Conservation (phyloP, 37 sponge, comb jelly and placozoan species). For the Aplysina aerophoba region DNA sequence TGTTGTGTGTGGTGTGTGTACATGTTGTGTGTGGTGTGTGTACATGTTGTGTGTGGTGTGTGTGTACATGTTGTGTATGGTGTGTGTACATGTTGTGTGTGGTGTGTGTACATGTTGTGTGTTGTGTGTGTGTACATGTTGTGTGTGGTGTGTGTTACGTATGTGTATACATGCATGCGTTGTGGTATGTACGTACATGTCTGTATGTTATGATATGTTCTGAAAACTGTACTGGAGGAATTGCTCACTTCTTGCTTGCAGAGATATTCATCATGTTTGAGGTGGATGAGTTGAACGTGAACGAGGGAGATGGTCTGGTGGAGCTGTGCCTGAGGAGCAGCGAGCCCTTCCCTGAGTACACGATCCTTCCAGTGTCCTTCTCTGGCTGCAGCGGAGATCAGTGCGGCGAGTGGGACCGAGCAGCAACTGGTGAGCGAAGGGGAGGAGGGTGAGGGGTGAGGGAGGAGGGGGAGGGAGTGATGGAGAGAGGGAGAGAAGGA, state of each 20-base stretch:
- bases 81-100: too few species aligned
- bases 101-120: neutral
- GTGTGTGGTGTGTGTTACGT: too few species aligned
- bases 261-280: conserved; percentile 6
- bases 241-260: neutral
- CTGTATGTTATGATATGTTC: too few species aligned
- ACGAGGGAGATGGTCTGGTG: conserved; percentile 18
- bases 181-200: too few species aligned
- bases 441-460: neutral
- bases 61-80: neutral
- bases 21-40: conserved; percentile 22
- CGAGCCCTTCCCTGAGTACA: neutral
- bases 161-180: neutral
- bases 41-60: neutral
- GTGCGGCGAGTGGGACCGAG: neutral
- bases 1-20: neutral
- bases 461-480: neutral
- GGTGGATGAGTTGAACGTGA: neutral
- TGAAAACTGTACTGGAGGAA: too few species aligned
- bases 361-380: neutral
- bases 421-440: conserved; percentile 13
- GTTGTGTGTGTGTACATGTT: neutral
- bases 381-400: neutral
- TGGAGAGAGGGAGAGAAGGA: too few species aligned
- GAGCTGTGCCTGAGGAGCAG: conserved; percentile 19